These are phyloP conservation scores for Megalops cyprinoides DNA, from an alignment of 2,797 vertebrate species.

Conservation along the genomic window DNA sequence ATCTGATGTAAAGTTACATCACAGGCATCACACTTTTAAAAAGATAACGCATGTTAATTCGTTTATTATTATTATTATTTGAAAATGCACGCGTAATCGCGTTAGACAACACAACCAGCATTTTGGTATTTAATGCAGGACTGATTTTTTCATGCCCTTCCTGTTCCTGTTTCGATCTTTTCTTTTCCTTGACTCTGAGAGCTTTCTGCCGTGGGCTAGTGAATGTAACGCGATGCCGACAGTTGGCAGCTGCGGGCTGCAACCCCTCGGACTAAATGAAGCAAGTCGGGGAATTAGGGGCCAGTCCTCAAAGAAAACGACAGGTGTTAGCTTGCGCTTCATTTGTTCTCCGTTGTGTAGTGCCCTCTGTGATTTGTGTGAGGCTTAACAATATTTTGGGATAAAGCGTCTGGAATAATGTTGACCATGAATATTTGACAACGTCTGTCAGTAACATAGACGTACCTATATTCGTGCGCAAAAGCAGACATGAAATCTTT, in stretches of 20 bases:
- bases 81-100: too few relatives aligned
- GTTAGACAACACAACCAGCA: neutral
- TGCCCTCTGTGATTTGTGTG: constrained; percentile 63
- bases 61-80: too few relatives aligned
- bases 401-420: neutral
- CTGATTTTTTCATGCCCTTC: constrained; percentile 49
- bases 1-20: too few relatives aligned
- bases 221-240: constrained; percentile 85
- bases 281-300: constrained; percentile 77
- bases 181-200: constrained; percentile 53
- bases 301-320: constrained; percentile 81
- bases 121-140: too few relatives aligned
- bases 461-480: too few relatives aligned
- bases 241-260: constrained; percentile 83
- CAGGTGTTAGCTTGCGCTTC: constrained; percentile 85
- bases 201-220: constrained; percentile 63
- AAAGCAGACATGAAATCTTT: too few relatives aligned
- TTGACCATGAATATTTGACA: neutral
- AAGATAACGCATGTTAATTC: too few relatives aligned
- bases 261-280: constrained; percentile 70
- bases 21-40: too few relatives aligned
- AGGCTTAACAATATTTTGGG: constrained; percentile 22
- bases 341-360: constrained; percentile 74
- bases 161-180: neutral
- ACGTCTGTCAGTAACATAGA: neutral